phyloP scores from a whole-genome alignment of 1,140 invertebrate genomes.

The Ectropis grisescens region DNA sequence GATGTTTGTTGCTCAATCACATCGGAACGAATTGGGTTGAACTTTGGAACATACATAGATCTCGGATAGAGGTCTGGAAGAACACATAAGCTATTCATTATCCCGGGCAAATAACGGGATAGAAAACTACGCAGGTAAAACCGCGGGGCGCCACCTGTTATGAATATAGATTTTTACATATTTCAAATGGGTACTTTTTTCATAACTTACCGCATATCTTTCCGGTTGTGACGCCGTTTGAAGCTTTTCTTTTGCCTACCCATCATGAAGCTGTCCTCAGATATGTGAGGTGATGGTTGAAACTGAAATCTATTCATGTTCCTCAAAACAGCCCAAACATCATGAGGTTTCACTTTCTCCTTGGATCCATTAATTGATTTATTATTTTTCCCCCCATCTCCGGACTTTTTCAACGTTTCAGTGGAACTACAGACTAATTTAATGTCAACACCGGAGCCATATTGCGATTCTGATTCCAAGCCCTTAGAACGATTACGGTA shows the following conservation, averaged over 20 bases:
- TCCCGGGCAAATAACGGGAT: too few relatives aligned
- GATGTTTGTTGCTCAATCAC: too few relatives aligned
- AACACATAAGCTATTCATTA: too few relatives aligned
- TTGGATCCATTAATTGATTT: not conserved
- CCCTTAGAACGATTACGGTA: too few relatives aligned
- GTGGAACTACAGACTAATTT: conserved; percentile 38
- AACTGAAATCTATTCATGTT: conserved; percentile 48
- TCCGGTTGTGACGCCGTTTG: conserved; percentile 17
- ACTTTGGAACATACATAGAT: too few relatives aligned
- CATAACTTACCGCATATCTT: conserved; percentile 26
- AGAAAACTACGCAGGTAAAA: too few relatives aligned
- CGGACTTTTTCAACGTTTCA: conserved; percentile 18
- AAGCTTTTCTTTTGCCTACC: conserved; percentile 20
- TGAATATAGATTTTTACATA: too few relatives aligned
- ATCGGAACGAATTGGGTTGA: too few relatives aligned
- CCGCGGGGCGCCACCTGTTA: too few relatives aligned
- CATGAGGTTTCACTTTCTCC: conserved; percentile 15
- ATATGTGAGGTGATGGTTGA: conserved; percentile 32
- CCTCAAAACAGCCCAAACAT: conserved; percentile 48
- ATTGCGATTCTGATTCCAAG: too few relatives aligned
- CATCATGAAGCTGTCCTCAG: conserved; percentile 23
- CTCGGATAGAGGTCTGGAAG: too few relatives aligned
- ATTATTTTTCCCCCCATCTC: conserved; percentile 1
- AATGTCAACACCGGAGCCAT: conserved; percentile 30
- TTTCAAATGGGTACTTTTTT: too few relatives aligned